Evolutionary conservation across 2,888 invertebrate genomes (phyloP), one percentile per base, ranked within the genome.

Genomic region (Cephus runcator): DNA sequence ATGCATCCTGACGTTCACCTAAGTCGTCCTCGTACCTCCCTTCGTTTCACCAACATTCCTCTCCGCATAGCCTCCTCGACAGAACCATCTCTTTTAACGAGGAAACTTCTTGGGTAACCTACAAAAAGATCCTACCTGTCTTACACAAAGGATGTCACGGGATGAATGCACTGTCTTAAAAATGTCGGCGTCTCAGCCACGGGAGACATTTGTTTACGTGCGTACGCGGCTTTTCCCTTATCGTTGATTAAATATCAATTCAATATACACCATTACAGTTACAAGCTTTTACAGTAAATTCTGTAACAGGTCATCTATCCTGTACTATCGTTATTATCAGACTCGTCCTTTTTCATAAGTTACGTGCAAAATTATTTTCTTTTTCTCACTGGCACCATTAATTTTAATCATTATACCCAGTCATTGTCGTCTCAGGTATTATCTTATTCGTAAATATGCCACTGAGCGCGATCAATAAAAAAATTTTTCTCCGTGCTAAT

Each of bases 181-280:
- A 77, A 75, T 35, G 23, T 76, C 31, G 79, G 76, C 34, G 69
- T 75, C 73, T 75, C 73, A n/a, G 69, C 34, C 30, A 35, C 56
- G 15, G 30, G 71, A 9, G 77, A 76, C 12, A 73, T 76, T 69
- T 56, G 31, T 36, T 34, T 36, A 35, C 33, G 69, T 78, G n/a
- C n/a, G 34, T 69, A 31, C 30, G 34, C 71, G 69, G 75, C 71
- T 30, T 69, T 69, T 69, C 76, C 76, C 78, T 79, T 71, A 76
- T 73, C 75, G 75, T 75, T 77, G 75, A 31, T 76, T 77, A 73
- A 56, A 23, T 56, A 56, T 56, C 56, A 23, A 56, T 23, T 23
- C 9, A 23, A 2, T 23, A 56, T 23, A 9, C 23, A 9, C 40
- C 23, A 56, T 15, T 56, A 9, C 23, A 2, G 56, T 15, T 9